A percentile compares a stretch with the other conserved stretches of the same genome.
Conservation (phyloP, 2,888 invertebrate genomes). For the Leuctra nigra region DNA sequence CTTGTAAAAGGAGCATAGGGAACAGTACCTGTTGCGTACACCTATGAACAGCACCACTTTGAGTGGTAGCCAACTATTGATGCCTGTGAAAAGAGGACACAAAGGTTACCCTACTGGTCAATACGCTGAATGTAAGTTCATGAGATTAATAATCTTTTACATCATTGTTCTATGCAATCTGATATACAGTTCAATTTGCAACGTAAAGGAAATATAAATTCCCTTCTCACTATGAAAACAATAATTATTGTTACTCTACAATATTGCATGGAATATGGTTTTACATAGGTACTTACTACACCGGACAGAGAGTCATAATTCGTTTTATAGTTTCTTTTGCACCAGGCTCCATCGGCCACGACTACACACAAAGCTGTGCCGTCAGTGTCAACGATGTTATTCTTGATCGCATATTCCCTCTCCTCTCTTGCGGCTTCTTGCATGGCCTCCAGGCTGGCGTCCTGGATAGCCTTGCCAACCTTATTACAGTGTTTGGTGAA, state of each 20-base stretch:
- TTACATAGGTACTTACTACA: no score
- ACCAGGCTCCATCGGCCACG: no score
- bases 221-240: no score
- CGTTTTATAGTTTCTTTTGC: slow-evolving; percentile 1
- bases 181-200: no score
- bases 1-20: neutral
- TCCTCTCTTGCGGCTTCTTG: slow-evolving; percentile 4
- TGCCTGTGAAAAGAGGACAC: no score
- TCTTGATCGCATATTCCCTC: neutral
- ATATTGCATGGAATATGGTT: no score
- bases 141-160: no score
- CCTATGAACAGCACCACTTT: neutral
- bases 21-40: slow-evolving; percentile 8
- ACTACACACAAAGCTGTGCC: neutral
- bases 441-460: neutral
- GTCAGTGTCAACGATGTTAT: neutral
- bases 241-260: no score
- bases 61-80: neutral
- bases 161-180: no score
- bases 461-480: neutral
- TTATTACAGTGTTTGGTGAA: neutral
- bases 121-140: no score
- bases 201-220: no score
- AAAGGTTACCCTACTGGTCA: no score
- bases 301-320: slow-evolving; percentile 4